Evolutionary conservation across 2,797 vertebrate species (phyloP).

Genomic region (Acrossocheilus wenchowensis): DNA sequence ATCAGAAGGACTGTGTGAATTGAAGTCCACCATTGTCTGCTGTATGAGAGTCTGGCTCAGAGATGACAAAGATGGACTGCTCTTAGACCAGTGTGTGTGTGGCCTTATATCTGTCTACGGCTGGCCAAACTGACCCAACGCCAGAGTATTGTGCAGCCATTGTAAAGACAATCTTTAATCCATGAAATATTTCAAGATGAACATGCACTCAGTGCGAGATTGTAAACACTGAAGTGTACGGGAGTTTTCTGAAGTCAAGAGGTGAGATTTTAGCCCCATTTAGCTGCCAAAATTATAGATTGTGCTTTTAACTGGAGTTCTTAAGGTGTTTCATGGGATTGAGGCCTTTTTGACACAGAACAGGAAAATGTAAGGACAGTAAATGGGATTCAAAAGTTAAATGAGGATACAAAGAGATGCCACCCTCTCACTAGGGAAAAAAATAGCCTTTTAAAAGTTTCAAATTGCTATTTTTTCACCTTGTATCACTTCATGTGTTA

Average conservation of each 20-base stretch:
- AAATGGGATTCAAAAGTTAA: background rate
- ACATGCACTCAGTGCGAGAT: background rate
- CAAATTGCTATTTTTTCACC: background rate
- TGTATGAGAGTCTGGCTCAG: background rate
- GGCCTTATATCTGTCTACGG: background rate
- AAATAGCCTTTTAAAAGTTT: background rate
- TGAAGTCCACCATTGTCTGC: constrained; percentile 41
- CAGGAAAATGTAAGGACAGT: background rate
- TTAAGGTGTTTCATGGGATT: background rate
- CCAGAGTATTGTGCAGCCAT: background rate
- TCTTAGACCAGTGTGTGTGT: constrained; percentile 20
- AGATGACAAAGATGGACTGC: constrained; percentile 30
- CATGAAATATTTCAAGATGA: background rate
- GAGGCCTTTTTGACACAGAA: background rate
- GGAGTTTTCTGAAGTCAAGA: background rate
- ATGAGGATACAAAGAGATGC: background rate
- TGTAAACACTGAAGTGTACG: background rate
- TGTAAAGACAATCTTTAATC: background rate
- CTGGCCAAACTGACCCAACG: constrained; percentile 1
- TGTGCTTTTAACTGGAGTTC: constrained; percentile 31
- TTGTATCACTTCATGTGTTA: background rate
- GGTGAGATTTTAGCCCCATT: constrained; percentile 16
- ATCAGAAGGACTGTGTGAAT: constrained; percentile 53
- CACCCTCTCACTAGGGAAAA: no score
- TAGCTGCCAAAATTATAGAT: constrained; percentile 25